Conservation (phyloP, 1,140 invertebrate genomes). For the Aphaenogaster rudis region DNA sequence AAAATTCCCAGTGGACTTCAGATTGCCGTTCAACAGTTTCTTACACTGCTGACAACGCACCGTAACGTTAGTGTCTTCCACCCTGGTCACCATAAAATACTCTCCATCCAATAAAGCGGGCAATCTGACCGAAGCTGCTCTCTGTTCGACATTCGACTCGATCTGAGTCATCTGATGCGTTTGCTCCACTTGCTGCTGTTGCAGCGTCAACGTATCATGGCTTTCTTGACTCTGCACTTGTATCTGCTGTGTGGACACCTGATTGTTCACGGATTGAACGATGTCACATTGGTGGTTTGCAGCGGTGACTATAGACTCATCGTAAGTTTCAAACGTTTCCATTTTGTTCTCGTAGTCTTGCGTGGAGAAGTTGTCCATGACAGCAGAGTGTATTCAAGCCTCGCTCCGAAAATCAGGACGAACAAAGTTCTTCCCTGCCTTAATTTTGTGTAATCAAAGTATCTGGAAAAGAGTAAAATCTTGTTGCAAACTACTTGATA, state of each 20-base stretch:
- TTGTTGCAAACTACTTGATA: constrained; percentile 24
- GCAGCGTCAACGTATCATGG: constrained; percentile 68
- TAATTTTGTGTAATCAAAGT: constrained; percentile 20
- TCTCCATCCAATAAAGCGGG: constrained; percentile 86
- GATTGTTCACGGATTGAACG: constrained; percentile 73
- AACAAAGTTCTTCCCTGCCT: neutral
- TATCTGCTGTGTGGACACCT: constrained; percentile 67
- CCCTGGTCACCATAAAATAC: constrained; percentile 84
- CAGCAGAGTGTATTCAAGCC: constrained; percentile 46
- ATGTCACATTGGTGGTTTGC: constrained; percentile 78
- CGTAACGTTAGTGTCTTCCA: constrained; percentile 85
- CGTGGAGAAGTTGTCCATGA: constrained; percentile 83
- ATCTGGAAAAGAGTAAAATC: constrained; percentile 49
- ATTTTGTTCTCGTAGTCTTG: constrained; percentile 83
- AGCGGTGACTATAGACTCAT: constrained; percentile 76
- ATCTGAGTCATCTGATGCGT: constrained; percentile 76
- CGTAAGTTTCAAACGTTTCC: constrained; percentile 83
- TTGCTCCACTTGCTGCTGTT: constrained; percentile 72
- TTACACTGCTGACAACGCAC: constrained; percentile 84
- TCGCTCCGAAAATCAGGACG: constrained; percentile 12
- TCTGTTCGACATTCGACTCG: constrained; percentile 79
- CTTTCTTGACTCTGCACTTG: constrained; percentile 78
- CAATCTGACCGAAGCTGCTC: constrained; percentile 82
- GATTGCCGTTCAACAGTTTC: constrained; percentile 85
- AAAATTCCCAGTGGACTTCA: constrained; percentile 86